Percentiles rank a stretch among this genome's conserved stretches.
Evolutionary conservation across 2,113 vertebrate species (phyloP).

Genomic region (Genyomyrus donnyi): DNA sequence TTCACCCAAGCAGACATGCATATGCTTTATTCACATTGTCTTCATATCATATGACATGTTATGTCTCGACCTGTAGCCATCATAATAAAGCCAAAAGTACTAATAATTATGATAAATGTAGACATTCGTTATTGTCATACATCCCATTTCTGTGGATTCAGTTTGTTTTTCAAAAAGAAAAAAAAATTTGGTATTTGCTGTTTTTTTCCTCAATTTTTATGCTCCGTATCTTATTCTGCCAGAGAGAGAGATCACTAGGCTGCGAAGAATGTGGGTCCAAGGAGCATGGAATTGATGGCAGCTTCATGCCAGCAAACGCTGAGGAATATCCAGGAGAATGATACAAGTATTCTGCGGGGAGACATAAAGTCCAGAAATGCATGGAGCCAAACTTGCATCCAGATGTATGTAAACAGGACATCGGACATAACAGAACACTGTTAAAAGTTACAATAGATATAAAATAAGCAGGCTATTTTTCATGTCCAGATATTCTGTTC

Average conservation of each 20-base stretch:
- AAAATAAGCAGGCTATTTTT: neutral
- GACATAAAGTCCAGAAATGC: constrained; percentile 26
- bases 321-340: constrained; percentile 40
- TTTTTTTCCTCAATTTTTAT: constrained; percentile 43
- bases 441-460: neutral
- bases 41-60: neutral
- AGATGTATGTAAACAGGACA: neutral
- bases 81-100: neutral
- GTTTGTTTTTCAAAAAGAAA: constrained; percentile 28
- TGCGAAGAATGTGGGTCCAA: constrained; percentile 47
- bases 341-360: constrained; percentile 28
- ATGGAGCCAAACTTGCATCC: neutral
- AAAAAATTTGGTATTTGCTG: constrained; percentile 39
- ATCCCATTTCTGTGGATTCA: constrained; percentile 33
- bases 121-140: neutral
- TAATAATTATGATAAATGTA: neutral
- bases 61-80: neutral
- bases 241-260: constrained; percentile 49
- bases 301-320: constrained; percentile 45
- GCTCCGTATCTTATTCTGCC: constrained; percentile 47
- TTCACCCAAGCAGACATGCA: neutral
- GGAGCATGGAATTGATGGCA: constrained; percentile 45
- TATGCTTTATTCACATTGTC: neutral
- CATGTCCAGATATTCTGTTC: neutral
- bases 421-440: neutral